Evolutionary conservation across 1,140 invertebrate genomes (phyloP).

Genomic region (Drosophila dunni): DNA sequence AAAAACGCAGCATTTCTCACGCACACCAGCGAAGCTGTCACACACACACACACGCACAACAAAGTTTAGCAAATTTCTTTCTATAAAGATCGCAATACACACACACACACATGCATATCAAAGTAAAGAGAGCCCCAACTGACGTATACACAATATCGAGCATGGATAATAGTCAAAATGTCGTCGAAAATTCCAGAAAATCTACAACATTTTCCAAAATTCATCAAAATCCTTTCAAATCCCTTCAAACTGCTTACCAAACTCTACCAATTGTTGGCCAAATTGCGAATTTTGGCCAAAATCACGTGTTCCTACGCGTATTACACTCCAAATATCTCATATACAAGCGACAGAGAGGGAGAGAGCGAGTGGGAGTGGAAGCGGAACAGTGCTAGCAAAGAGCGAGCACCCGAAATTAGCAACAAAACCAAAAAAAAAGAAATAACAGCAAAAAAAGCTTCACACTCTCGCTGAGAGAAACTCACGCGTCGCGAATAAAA

Average conservation of each 20-base stretch:
- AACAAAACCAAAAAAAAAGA: constrained; percentile 37
- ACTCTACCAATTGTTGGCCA: neutral
- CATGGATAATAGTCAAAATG: constrained; percentile 44
- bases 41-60: constrained; percentile 17
- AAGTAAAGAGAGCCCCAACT: constrained; percentile 44
- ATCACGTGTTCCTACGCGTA: constrained; percentile 43
- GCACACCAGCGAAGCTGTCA: constrained; percentile 28
- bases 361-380: neutral
- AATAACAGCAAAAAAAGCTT: constrained; percentile 43
- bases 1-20: constrained; percentile 67
- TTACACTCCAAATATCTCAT: neutral
- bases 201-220: neutral
- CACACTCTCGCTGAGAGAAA: constrained; percentile 43
- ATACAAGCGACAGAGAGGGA: constrained; percentile 28
- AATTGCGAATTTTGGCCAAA: constrained; percentile 15
- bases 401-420: constrained; percentile 63
- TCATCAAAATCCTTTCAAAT: neutral
- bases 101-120: constrained; percentile 14
- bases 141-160: constrained; percentile 36
- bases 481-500: constrained; percentile 44
- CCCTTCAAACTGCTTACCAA: neutral
- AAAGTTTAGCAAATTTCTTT: constrained; percentile 53
- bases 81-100: constrained; percentile 43
- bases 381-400: neutral
- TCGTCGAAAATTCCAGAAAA: constrained; percentile 22